Base-by-base conservation (phyloP, 2,797 vertebrate genomes). In the Carapus acus region DNA sequence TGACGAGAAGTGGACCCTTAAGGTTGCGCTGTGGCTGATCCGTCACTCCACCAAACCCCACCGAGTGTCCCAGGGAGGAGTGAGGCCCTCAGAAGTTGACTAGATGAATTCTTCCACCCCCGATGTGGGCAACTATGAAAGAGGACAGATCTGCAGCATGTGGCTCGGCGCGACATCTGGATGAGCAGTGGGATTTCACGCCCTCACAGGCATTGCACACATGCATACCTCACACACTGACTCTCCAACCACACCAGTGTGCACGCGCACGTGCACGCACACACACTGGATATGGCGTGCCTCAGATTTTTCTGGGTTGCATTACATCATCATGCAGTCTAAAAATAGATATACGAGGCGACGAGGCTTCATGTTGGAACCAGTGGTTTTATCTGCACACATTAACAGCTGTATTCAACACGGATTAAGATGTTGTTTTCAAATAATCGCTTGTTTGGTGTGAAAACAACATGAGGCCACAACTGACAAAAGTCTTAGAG, bases 301-400 rank as follows among this genome's bases (percentile, higher is more conserved):
- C 56, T 59, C 41, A 54, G 54, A 42, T 39, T 64, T 62, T 51
- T 46, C 58, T 34, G 51, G 47, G 38, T 19, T 38, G 62, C 12
- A 77, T 78, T 70, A 76, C 66, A 62, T 85, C 67, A 80, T 62
- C 41, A 51, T 60, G 48, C 40, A 5, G 54, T 67, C 67, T 82
- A 80, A 79, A 83, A 80, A 78, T 72, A 83, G 73, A 73, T 13
- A 40, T 38, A 41, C 41, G 61, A 69, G 62, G 63, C 65, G 69
- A 80, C 42, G 55, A 7, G 67, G 73, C 65, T 59, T 57, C 62
- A 67, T n/a, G 22, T 63, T 66, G 34, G 33, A 56, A 43, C 34
- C 44, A 34, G 2, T 6, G 27, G 42, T 66, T 47, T 34, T 7
- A 33, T 29, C 6, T 49, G 23, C 38, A 41, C 41, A 51, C 13